Conservation (phyloP, 53 echinoderm and acorn worm species). For the Patiria pectinifera region DNA sequence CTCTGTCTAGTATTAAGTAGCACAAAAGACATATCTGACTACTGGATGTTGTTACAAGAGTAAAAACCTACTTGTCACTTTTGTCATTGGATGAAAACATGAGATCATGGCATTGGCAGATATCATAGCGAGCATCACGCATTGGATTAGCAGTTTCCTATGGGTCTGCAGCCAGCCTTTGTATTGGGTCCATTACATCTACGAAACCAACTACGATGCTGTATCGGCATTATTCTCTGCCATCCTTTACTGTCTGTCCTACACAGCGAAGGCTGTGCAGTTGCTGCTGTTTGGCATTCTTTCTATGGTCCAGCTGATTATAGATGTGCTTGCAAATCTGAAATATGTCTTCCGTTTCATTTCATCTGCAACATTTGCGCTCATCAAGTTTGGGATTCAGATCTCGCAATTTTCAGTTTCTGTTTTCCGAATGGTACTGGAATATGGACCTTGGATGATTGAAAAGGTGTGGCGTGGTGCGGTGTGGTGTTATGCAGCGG, state of each 20-base stretch:
- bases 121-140: constrained; percentile 4
- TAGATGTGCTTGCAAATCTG: neutral
- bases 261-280: constrained; percentile 7
- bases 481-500: neutral
- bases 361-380: neutral
- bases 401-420: neutral
- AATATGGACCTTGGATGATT: constrained; percentile 7
- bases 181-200: constrained; percentile 7
- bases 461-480: neutral
- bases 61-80: neutral
- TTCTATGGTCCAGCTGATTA: neutral
- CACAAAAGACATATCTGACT: too few species aligned
- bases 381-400: constrained; percentile 4
- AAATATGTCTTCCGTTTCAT: neutral
- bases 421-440: neutral
- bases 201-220: constrained; percentile 37
- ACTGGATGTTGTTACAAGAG: neutral
- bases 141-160: constrained; percentile 39
- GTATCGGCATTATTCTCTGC: constrained; percentile 26
- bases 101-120: neutral
- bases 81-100: neutral
- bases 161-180: constrained; percentile 55
- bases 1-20: too few species aligned
- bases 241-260: neutral
- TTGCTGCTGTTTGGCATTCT: constrained; percentile 21